Conservation (phyloP, 2,797 vertebrate species). For the Rhinophrynus dorsalis region DNA sequence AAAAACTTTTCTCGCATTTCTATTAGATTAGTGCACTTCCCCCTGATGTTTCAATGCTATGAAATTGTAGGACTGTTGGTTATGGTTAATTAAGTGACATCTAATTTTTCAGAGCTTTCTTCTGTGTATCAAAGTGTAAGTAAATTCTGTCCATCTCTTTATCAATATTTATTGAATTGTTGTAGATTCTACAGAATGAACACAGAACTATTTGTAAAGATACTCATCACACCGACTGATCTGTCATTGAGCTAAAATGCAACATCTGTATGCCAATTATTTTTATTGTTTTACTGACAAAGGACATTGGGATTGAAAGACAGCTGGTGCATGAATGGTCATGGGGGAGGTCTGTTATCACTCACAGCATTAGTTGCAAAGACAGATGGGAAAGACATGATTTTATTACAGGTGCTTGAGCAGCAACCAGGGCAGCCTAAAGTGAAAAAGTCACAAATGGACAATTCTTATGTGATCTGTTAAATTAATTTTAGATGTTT, state of each 20-base stretch:
- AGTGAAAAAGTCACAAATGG: constrained; percentile 13
- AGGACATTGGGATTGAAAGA: constrained; percentile 41
- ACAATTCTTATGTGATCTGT: constrained; percentile 16
- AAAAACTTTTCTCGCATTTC: too few relatives aligned
- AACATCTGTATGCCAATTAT: constrained; percentile 48
- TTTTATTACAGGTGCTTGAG: constrained; percentile 25
- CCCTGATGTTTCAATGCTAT: too few relatives aligned
- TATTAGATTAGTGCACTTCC: too few relatives aligned
- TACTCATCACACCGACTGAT: constrained; percentile 26
- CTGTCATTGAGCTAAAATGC: constrained; percentile 37
- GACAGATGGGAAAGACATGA: constrained; percentile 32
- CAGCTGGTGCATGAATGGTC: constrained; percentile 39
- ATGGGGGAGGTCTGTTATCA: constrained; percentile 31
- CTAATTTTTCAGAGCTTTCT: too few relatives aligned
- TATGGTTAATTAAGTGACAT: too few relatives aligned
- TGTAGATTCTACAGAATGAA: not conserved
- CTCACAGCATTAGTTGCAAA: constrained; percentile 35
- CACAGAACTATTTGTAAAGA: constrained; percentile 13
- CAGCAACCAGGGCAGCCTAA: not conserved
- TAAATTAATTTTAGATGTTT: constrained; percentile 19
- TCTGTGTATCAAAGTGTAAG: too few relatives aligned
- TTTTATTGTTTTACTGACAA: constrained; percentile 42
- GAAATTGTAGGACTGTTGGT: too few relatives aligned
- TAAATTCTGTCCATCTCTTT: too few relatives aligned
- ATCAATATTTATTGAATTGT: too few relatives aligned